Evolutionary conservation across 2,113 vertebrate species (phyloP).

Genomic region (Ia io): DNA sequence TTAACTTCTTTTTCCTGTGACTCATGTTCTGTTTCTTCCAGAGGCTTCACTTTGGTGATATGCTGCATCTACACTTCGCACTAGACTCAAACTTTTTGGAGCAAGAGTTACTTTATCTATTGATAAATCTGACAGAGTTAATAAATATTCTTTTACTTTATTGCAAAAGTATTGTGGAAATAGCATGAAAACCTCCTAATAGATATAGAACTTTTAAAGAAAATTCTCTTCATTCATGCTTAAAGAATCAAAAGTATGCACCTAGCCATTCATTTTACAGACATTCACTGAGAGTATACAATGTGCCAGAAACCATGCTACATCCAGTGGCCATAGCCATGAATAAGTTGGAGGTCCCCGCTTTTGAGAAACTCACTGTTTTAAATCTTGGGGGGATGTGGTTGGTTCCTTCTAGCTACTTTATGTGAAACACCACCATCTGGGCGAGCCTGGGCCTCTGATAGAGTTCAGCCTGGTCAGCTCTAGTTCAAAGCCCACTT

Average conservation of each 20-base stretch:
- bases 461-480: neutral
- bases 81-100: neutral
- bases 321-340: neutral
- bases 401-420: neutral
- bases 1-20: neutral
- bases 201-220: neutral
- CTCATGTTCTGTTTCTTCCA: neutral
- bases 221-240: neutral
- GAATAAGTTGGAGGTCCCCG: neutral
- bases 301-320: neutral
- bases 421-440: neutral
- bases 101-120: slow-evolving; percentile 3
- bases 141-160: neutral
- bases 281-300: neutral
- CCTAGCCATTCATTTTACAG: neutral
- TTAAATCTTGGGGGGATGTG: neutral
- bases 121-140: slow-evolving; percentile 16
- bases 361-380: slow-evolving; percentile 30
- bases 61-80: neutral
- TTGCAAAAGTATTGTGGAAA: neutral
- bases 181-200: neutral
- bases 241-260: slow-evolving; percentile 2
- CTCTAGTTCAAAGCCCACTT: neutral
- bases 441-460: neutral
- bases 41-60: neutral